Evolutionary conservation across 2,113 vertebrate genomes (phyloP), one percentile per base, ranked within the genome.

Genomic region (Galbula dea): DNA sequence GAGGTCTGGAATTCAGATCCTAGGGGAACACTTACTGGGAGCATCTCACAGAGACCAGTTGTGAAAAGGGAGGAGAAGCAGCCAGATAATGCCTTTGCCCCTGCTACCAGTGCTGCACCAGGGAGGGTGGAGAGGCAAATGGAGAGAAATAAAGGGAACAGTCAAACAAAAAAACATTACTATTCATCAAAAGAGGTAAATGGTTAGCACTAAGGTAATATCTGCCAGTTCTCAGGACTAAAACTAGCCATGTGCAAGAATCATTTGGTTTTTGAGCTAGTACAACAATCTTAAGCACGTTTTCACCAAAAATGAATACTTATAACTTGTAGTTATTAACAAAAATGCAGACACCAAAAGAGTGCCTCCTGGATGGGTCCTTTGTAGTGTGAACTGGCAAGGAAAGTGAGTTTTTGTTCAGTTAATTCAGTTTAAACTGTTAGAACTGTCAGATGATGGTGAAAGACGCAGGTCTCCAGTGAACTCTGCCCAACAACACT

Each of bases 31-130:
- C 7, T 90, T 21, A 6, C 1, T 2, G 6, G 69, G n/a, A 77
- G 17, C 0, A 0, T 22, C 32, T 77, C 16, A 11, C n/a, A 27
- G 39, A 76, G n/a, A n/a, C 22, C 1, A 3, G 11, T 10, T 0
- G 0, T 7, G 27, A 41, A 81, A 73, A 93, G 6, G 5, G 17
- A 29, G 46, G 12, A 59, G 48, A 52, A 54, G n/a, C 2, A 7
- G 27, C 13, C 62, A 72, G 36, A 27, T 76, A 48, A n/a, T 91
- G 45, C 30, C 1, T 0, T 1, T 30, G 27, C 16, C 67, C 34
- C 72, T 77, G 62, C 9, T 51, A 57, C 39, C n/a, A 57, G 30
- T 30, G 49, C 23, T 39, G 17, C 9, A 7, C 9, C 0, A 1
- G 34, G 30, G 34, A n/a, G 16, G 21, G 6, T 45, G 12, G 23